A percentile compares a stretch with the other conserved stretches of the same genome.
These are phyloP conservation scores for Astropecten irregularis DNA, from an alignment of 53 echinoderm and acorn worm species.

Conservation along the genomic window DNA sequence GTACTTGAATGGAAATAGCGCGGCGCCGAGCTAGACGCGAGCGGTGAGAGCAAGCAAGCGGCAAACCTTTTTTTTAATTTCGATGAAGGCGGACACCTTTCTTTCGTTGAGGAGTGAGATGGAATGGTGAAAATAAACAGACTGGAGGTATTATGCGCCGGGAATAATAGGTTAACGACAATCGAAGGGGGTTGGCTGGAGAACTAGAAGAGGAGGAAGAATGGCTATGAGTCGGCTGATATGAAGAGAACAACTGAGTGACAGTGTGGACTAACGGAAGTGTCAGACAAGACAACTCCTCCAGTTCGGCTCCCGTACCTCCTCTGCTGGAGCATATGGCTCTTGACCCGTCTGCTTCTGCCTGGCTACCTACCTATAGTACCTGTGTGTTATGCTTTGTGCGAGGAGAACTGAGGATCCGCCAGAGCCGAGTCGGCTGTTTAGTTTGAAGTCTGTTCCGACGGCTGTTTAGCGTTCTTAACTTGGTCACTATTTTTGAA, in stretches of 20 bases:
- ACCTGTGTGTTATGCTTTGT: too few species aligned
- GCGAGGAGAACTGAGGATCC: too few species aligned
- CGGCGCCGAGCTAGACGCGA: constrained; percentile 11
- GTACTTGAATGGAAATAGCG: not conserved
- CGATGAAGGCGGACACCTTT: too few species aligned
- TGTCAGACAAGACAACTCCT: constrained; percentile 59
- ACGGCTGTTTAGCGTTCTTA: too few species aligned
- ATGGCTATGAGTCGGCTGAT: too few species aligned
- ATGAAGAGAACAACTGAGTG: constrained; percentile 58
- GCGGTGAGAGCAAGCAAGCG: too few species aligned
- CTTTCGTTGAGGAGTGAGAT: not conserved
- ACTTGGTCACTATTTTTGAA: too few species aligned
- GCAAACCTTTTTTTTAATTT: too few species aligned
- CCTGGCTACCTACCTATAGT: not conserved
- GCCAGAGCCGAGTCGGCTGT: constrained; percentile 42
- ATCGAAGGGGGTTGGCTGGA: not conserved
- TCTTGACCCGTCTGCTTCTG: constrained; percentile 50
- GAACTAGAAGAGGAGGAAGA: not conserved
- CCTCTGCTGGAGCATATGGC: constrained; percentile 38
- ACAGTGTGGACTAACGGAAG: constrained; percentile 59
- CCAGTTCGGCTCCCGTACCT: constrained; percentile 36
- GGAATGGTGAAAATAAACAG: not conserved
- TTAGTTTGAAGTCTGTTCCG: constrained; percentile 18
- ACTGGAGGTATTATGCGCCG: constrained; percentile 6
- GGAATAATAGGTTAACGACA: constrained; percentile 44